These are phyloP conservation scores for Neolamprologus brichardi DNA, from an alignment of 2,113 vertebrate species.

Conservation along the genomic window DNA sequence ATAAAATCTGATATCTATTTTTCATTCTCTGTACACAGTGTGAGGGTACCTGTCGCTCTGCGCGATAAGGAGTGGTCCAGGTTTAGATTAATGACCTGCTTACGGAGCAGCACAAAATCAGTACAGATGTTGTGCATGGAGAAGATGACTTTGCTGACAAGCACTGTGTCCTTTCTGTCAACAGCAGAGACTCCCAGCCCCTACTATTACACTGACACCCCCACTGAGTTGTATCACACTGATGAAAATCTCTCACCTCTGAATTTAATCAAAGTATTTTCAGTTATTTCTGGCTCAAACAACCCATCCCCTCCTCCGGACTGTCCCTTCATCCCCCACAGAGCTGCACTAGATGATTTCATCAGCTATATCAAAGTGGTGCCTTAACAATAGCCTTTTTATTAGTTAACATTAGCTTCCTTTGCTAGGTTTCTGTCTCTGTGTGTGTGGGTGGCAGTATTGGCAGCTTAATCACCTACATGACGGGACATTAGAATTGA, in stretches of 20 bases:
- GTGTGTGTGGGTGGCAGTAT: neutral
- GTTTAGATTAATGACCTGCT: conserved; percentile 64
- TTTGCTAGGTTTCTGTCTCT: neutral
- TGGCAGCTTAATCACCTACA: conserved; percentile 34
- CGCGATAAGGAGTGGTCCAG: conserved; percentile 43
- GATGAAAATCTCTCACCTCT: conserved; percentile 58
- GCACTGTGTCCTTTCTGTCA: conserved; percentile 53
- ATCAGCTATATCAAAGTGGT: conserved; percentile 16
- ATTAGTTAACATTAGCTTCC: conserved; percentile 21
- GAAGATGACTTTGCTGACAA: conserved; percentile 75
- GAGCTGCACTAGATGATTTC: neutral
- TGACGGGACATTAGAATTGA: neutral
- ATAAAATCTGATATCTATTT: conserved; percentile 34
- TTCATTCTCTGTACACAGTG: conserved; percentile 28
- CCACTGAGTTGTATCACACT: conserved; percentile 23
- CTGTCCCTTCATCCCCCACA: neutral
- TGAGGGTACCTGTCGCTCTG: conserved; percentile 37
- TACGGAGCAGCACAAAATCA: conserved; percentile 36
- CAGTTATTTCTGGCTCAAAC: conserved; percentile 31
- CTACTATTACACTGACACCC: conserved; percentile 24
- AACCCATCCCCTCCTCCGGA: neutral
- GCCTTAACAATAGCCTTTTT: conserved; percentile 4
- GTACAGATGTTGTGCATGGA: conserved; percentile 39
- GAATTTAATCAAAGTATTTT: conserved; percentile 56
- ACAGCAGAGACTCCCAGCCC: conserved; percentile 28